Percentiles rank a stretch among this genome's conserved stretches.
phyloP scores from a whole-genome alignment of 1,140 invertebrate genomes.

The Plectus sambesii region DNA sequence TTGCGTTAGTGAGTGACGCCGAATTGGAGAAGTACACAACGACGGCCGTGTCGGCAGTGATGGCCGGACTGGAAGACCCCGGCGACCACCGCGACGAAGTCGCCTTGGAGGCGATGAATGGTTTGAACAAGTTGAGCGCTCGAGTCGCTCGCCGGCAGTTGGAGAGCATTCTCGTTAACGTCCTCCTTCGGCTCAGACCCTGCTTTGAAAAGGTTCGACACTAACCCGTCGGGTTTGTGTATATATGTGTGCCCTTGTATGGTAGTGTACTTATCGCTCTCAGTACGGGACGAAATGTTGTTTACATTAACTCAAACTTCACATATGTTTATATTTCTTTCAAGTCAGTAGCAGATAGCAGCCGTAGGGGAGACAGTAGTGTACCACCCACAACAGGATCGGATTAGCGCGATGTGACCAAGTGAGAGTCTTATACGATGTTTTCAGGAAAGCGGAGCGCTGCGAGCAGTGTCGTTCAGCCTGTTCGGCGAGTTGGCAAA shows the following conservation, averaged over 20 bases:
- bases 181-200: constrained; percentile 50
- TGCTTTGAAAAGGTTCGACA: constrained; percentile 51
- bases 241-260: constrained; percentile 8
- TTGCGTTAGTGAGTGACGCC: not conserved
- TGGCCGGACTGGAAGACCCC: constrained; percentile 51
- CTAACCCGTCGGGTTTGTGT: constrained; percentile 9
- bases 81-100: constrained; percentile 37
- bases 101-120: constrained; percentile 49
- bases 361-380: too few relatives aligned
- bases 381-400: too few relatives aligned
- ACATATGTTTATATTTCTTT: too few relatives aligned
- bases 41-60: constrained; percentile 50
- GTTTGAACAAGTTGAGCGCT: constrained; percentile 48
- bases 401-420: too few relatives aligned
- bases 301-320: too few relatives aligned
- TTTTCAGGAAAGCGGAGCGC: constrained; percentile 47
- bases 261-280: too few relatives aligned
- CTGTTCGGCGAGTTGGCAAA: constrained; percentile 50
- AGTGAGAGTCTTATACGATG: too few relatives aligned
- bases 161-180: constrained; percentile 49
- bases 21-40: constrained; percentile 46
- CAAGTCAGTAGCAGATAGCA: too few relatives aligned
- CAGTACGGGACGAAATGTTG: too few relatives aligned
- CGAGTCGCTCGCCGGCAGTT: constrained; percentile 49
- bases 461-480: constrained; percentile 49